Conservation (phyloP, 2,888 invertebrate species). For the Eilema griseolum region DNA sequence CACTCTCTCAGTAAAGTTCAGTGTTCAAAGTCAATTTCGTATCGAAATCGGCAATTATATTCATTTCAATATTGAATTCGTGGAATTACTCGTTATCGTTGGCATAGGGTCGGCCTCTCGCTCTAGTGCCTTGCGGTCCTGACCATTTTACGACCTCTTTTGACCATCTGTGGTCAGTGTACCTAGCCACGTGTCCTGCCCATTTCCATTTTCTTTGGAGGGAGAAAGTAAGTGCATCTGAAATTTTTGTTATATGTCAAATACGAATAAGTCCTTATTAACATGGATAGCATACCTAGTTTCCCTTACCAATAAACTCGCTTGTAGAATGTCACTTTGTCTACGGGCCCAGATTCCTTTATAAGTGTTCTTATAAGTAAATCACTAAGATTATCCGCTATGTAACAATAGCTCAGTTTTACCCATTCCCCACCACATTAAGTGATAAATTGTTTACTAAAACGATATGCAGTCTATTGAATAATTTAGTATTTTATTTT, state of each 20-base stretch:
- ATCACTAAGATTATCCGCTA: background rate
- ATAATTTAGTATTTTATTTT: slow-evolving; percentile 53
- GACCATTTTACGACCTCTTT: too few relatives aligned
- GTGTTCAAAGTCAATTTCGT: slow-evolving; percentile 51
- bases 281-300: too few relatives aligned
- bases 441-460: slow-evolving; percentile 38
- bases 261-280: too few relatives aligned
- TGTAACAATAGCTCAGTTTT: background rate
- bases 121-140: too few relatives aligned
- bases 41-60: slow-evolving; percentile 60
- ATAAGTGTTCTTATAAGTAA: too few relatives aligned
- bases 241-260: too few relatives aligned
- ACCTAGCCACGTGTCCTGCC: too few relatives aligned
- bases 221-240: too few relatives aligned
- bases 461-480: slow-evolving; percentile 38
- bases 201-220: too few relatives aligned
- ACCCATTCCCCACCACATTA: slow-evolving; percentile 12
- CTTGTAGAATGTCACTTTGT: too few relatives aligned
- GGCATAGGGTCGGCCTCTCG: too few relatives aligned
- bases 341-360: background rate
- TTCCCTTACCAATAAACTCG: background rate
- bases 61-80: slow-evolving; percentile 60
- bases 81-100: slow-evolving; percentile 54
- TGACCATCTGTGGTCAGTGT: too few relatives aligned
- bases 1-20: slow-evolving; percentile 65